phyloP scores from a whole-genome alignment of 2,113 vertebrate genomes.

The Bubo scandiacus region DNA sequence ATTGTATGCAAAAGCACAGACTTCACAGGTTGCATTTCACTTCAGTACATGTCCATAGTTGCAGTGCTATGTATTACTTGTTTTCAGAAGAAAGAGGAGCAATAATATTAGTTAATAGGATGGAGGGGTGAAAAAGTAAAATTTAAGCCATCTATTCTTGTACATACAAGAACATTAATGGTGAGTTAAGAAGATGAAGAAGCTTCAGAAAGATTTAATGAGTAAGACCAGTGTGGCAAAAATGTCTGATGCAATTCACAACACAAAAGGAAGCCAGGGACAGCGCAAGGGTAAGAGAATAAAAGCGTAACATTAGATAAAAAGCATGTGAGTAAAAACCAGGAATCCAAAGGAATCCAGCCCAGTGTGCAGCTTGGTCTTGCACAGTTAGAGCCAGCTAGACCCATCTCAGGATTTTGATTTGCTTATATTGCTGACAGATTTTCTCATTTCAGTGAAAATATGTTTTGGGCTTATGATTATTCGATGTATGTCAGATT shows the following conservation, averaged over 20 bases:
- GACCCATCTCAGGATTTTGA: not conserved
- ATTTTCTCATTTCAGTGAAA: constrained; percentile 23
- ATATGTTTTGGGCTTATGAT: not conserved
- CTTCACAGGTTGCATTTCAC: not conserved
- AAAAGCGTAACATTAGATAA: not conserved
- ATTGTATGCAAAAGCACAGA: not conserved
- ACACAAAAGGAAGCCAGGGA: not conserved
- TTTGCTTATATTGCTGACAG: constrained; percentile 11
- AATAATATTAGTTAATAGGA: not conserved
- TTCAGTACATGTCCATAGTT: not conserved
- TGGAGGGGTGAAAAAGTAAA: fast-evolving
- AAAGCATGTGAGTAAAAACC: not conserved
- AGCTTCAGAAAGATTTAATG: not conserved
- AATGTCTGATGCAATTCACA: not conserved
- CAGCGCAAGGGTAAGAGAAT: not conserved
- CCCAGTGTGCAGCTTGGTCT: not conserved
- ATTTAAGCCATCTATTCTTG: not conserved
- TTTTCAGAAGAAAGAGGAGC: not conserved
- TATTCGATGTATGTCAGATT: constrained; percentile 45
- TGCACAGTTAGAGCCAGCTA: not conserved
- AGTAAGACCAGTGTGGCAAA: not conserved
- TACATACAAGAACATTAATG: not conserved
- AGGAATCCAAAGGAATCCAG: not conserved
- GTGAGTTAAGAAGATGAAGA: not conserved
- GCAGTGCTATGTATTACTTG: not conserved